Evolutionary conservation across 2,888 invertebrate species (phyloP), one percentile per base, ranked within the genome.

Genomic region (Sacculina carcini): DNA sequence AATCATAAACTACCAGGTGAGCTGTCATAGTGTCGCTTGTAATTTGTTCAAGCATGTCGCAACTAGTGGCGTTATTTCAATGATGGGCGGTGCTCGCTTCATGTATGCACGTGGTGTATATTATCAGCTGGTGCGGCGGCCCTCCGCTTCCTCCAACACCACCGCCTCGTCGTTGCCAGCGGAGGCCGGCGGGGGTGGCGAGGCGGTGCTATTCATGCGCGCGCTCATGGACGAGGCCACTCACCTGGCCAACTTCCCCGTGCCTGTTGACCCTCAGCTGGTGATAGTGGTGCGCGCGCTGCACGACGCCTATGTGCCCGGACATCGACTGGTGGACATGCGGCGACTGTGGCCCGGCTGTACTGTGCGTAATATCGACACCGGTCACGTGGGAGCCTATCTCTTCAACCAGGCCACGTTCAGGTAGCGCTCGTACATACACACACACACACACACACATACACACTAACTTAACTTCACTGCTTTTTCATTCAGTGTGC

Each of bases 211-310:
- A 67, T 92, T 96, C 63, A 94, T 96, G 94, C 71, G 84, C 48
- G 90, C 92, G 0, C 78, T 96, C 58, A 96, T 98, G 96, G 96
- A 98, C 63, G 92, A 96, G 65, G 96, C 90, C 64, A 98, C 96
- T 1, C 92, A 94, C 68, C 69, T 98, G 38, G 83, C 78, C 57
- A 90, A 94, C 67, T 98, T 90, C 63, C 79, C 86, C 2, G 70
- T 77, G 16, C 74, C 73, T 0, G 77, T 77, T 48, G 94, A 96
- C 62, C 83, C 92, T 0, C 78, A 79, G 10, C 69, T 94, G 49
- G 82, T 89, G 54, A 89, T 87, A 56, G 82, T 86, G 19, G 80
- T 96, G 14, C 39, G 39, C n/a, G 62, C 47, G 7, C 21, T 14
- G 12, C 57, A 63, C 44, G 70, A 70, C 58, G 68, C 66, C 5